Evolutionary conservation across 2,888 invertebrate species (phyloP).

Genomic region (Calameuta filiformis): DNA sequence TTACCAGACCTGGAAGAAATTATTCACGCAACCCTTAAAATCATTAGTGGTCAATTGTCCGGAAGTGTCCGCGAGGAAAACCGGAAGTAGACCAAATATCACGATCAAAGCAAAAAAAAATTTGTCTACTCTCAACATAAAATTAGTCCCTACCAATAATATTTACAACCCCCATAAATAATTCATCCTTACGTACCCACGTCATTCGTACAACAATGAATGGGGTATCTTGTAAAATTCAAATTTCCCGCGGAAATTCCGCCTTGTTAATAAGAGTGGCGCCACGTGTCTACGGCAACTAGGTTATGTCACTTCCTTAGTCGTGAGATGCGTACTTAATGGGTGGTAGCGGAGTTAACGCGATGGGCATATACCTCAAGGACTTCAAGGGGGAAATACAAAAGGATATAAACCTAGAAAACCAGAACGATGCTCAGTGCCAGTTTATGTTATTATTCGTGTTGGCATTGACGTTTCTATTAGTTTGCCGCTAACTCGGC

Average conservation of each 20-base stretch:
- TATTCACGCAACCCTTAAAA: background rate
- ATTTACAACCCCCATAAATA: background rate
- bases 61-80: too few species aligned
- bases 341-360: too few species aligned
- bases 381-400: background rate
- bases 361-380: background rate
- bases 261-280: background rate
- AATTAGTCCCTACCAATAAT: background rate
- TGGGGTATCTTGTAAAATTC: background rate
- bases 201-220: background rate
- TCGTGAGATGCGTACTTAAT: background rate
- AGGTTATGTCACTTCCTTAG: background rate
- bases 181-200: background rate
- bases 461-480: background rate
- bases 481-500: background rate
- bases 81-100: background rate
- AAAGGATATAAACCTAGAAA: background rate
- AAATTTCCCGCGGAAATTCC: background rate
- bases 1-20: background rate
- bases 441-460: background rate
- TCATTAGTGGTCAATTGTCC: background rate
- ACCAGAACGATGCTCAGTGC: background rate
- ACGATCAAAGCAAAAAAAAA: too few species aligned
- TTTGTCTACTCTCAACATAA: background rate
- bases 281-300: background rate